These are phyloP conservation scores for Penaeus chinensis DNA, from an alignment of 1,140 invertebrate genomes.

Conservation along the genomic window DNA sequence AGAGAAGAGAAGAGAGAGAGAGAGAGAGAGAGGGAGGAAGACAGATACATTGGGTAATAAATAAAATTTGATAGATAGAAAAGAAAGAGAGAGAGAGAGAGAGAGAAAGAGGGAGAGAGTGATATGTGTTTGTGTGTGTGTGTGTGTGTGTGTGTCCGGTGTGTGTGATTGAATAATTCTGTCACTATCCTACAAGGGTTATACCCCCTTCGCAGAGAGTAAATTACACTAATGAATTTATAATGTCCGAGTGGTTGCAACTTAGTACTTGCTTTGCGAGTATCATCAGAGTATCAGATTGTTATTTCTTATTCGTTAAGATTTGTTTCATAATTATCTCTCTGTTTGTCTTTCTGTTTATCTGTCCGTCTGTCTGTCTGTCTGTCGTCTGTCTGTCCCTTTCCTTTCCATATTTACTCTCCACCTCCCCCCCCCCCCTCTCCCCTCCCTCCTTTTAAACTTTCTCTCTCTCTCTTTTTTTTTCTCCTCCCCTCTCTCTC, in stretches of 20 bases:
- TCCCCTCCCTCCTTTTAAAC: neutral
- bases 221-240: too few species aligned
- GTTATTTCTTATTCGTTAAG: too few species aligned
- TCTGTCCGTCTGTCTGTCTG: neutral
- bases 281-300: too few species aligned
- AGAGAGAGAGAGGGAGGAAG: neutral
- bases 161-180: neutral
- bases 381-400: neutral
- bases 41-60: neutral
- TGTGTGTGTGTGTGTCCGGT: neutral
- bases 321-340: too few species aligned
- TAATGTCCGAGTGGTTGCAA: too few species aligned
- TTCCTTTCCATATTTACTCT: neutral
- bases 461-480: neutral
- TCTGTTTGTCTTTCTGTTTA: too few species aligned
- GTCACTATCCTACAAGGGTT: neutral
- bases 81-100: neutral
- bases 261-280: too few species aligned
- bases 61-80: neutral
- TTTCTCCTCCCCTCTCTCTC: too few species aligned
- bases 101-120: neutral
- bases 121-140: constrained; percentile 11
- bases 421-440: neutral
- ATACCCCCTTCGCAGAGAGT: too few species aligned
- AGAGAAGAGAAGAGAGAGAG: neutral